Conservation (phyloP, 2,888 invertebrate species). For the Lycia hirtaria region DNA sequence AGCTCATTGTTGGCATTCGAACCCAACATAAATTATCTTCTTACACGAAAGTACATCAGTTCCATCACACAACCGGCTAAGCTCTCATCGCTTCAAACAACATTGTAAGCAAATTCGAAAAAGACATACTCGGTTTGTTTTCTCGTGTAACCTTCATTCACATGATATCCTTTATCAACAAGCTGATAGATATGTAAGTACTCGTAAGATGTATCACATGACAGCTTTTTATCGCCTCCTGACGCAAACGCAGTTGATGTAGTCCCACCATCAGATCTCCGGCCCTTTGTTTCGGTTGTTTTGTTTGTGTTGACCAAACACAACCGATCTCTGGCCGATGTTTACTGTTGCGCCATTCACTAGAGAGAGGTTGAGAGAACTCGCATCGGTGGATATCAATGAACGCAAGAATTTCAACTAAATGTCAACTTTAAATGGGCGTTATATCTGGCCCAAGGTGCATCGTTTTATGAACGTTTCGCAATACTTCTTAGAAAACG, state of each 20-base stretch:
- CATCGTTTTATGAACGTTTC: conserved; percentile 22
- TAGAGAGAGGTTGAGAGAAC: conserved; percentile 1
- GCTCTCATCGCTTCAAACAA: no score
- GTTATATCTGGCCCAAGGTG: conserved; percentile 27
- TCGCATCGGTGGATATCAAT: conserved; percentile 13
- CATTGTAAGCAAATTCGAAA: no score
- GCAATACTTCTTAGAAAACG: conserved; percentile 16
- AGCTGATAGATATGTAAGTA: conserved; percentile 9
- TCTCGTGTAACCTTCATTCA: conserved; percentile 8
- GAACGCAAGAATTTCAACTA: conserved; percentile 10
- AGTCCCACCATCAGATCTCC: conserved; percentile 19
- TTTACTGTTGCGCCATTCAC: conserved; percentile 42
- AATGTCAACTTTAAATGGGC: conserved; percentile 24
- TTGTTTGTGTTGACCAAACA: conserved; percentile 50
- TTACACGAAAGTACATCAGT: no score
- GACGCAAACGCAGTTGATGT: conserved; percentile 13
- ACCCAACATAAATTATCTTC: no score
- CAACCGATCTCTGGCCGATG: conserved; percentile 32
- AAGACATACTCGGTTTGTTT: neutral
- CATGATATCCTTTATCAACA: conserved; percentile 12
- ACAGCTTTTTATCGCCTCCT: conserved; percentile 10
- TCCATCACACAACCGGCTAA: no score
- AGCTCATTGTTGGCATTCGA: no score
- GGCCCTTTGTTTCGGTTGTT: conserved; percentile 47
- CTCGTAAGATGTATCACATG: conserved; percentile 10